Conservation (phyloP, 2,888 invertebrate genomes). For the Stenoptilia bipunctidactyla region DNA sequence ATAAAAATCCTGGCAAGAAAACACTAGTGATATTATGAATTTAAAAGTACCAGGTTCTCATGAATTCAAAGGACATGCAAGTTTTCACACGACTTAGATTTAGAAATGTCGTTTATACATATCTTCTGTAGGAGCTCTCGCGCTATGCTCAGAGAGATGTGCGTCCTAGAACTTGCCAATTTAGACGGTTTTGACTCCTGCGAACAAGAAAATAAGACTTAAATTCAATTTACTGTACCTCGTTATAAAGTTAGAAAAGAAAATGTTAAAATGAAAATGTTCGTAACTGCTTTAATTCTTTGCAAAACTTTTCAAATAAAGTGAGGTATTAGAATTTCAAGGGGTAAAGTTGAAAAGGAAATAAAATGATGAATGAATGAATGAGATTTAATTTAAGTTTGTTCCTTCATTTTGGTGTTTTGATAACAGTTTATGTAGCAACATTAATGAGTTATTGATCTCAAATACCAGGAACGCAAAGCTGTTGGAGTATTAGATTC, state of each 20-base stretch:
- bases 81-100: conserved; percentile 90
- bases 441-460: too few relatives aligned
- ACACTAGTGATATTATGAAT: conserved; percentile 12
- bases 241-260: too few relatives aligned
- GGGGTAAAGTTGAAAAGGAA: too few relatives aligned
- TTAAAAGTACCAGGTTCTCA: conserved; percentile 17
- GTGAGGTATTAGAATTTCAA: too few relatives aligned
- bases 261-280: too few relatives aligned
- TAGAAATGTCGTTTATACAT: conserved; percentile 86
- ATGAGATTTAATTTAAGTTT: neutral
- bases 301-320: too few relatives aligned
- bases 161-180: conserved; percentile 84
- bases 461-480: too few relatives aligned
- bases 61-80: conserved; percentile 78
- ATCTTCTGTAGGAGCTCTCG: conserved; percentile 87
- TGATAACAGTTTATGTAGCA: conserved; percentile 48
- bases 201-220: conserved; percentile 9
- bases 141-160: conserved; percentile 84
- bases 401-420: conserved; percentile 27
- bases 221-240: neutral
- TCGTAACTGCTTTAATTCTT: too few relatives aligned
- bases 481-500: too few relatives aligned
- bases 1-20: neutral
- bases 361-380: too few relatives aligned
- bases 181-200: conserved; percentile 72